Base-by-base conservation (phyloP, 2,113 vertebrate genomes). In the Corythornis vintsioides region DNA sequence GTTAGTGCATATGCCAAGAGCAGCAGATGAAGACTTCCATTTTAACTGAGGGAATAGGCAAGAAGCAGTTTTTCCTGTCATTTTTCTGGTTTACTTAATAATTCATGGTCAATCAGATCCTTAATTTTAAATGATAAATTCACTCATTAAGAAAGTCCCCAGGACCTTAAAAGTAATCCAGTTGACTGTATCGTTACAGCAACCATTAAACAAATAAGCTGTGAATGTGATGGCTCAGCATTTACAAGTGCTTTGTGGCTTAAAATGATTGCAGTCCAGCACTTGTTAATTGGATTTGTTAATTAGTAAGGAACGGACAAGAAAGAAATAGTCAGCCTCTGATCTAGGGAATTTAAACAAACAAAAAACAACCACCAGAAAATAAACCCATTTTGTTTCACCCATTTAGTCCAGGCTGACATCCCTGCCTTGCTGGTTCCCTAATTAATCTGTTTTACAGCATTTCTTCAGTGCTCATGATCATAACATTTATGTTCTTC, bases 131-230 rank as follows among this genome's bases (percentile, higher is more conserved):
- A 76, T 63, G 18, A 38, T 42, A 83, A 76, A 48, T 33, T 16
- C 21, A 76, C 35, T 82, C 26, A 74, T 53, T 43, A 78, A 75
- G 65, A 84, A 82, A 86, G 40, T 40, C 65, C n/a, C 19, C 52
- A 84, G 67, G 81, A 87, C 31, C 28, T 83, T 73, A 26, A 33
- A 89, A 89, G 33, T 91, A 89, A 92, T 83, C 35, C 60, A 40
- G 35, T 28, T 76, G 55, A 82, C 63, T 75, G 7, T 57, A 94
- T 79, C 1, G 0, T 95, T 94, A 92, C 66, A 92, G 78, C 35
- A 93, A 90, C 55, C 50, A 70, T 57, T 66, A 90, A 89, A 82
- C 40, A 87, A 92, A 95, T 70, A 85, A 38, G 1, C 55, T 85
- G 38, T 66, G 59, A 91, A 84, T 92, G 45, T 47, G 67, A 92